These are phyloP conservation scores for Drosophila nannoptera DNA, from an alignment of 1,140 invertebrate species.

Conservation along the genomic window DNA sequence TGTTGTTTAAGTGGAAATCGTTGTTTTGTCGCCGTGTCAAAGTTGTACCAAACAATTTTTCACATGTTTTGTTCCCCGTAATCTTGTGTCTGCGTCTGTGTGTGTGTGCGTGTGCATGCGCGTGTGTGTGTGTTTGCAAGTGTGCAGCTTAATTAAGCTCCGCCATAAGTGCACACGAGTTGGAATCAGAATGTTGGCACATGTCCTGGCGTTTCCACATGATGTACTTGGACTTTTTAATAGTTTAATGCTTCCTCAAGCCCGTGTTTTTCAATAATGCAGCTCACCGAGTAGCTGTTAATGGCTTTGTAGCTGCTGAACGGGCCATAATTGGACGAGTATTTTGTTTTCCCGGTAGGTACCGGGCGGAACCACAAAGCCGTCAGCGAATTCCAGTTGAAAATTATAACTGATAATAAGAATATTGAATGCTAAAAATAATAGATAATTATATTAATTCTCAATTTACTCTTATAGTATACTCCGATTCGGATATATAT, in stretches of 20 bases:
- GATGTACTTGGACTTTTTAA: conserved; percentile 59
- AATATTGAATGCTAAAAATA: no score
- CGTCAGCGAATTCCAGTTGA: no score
- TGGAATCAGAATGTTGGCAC: conserved; percentile 2
- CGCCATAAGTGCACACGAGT: conserved; percentile 26
- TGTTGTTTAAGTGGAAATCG: conserved; percentile 75
- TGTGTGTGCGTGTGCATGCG: conserved; percentile 10
- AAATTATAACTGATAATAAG: no score
- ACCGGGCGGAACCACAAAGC: background rate
- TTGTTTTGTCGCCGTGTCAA: conserved; percentile 72
- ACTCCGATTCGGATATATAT: no score
- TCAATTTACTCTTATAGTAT: no score
- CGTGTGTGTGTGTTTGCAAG: conserved; percentile 28
- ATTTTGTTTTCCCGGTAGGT: background rate
- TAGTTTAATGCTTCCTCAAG: conserved; percentile 61
- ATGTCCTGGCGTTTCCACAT: conserved; percentile 21
- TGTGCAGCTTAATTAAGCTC: conserved; percentile 70
- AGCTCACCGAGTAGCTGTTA: conserved; percentile 4
- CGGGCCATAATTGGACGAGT: conserved; percentile 1
- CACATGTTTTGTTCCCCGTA: conserved; percentile 46
- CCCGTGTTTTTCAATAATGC: conserved; percentile 46
- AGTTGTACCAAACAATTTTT: conserved; percentile 70
- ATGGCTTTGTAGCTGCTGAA: conserved; percentile 21
- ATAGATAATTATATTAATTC: no score
- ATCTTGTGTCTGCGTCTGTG: conserved; percentile 19